phyloP scores from a whole-genome alignment of 2,888 invertebrate genomes.

The Monochamus alternatus region DNA sequence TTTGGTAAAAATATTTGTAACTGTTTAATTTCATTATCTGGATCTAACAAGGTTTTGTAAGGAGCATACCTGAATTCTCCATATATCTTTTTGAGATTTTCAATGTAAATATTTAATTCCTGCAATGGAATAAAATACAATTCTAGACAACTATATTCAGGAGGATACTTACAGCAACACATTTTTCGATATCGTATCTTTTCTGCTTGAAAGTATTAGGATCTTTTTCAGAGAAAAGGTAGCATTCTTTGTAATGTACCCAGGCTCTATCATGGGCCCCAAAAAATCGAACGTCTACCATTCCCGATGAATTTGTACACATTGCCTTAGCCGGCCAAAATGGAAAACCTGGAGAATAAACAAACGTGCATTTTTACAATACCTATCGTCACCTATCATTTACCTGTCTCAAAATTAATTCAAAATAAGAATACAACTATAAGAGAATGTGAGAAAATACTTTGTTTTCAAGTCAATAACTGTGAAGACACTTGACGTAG shows the following conservation, averaged over 20 bases:
- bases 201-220: constrained; percentile 78
- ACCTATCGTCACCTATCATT: no score
- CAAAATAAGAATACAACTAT: no score
- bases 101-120: constrained; percentile 85
- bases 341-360: constrained; percentile 80
- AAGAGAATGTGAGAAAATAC: no score
- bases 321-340: constrained; percentile 98
- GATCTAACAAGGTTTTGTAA: constrained; percentile 80
- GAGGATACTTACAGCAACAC: constrained; percentile 73
- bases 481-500: no score
- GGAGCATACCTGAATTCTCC: constrained; percentile 84
- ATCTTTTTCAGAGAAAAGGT: constrained; percentile 84
- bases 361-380: no score
- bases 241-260: constrained; percentile 89
- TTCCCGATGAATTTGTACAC: constrained; percentile 76
- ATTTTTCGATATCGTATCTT: constrained; percentile 75
- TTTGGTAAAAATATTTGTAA: constrained; percentile 78
- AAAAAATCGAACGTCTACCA: constrained; percentile 94
- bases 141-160: background rate
- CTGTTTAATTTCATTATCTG: constrained; percentile 76
- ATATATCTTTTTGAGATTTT: constrained; percentile 81
- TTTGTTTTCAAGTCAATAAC: no score
- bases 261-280: constrained; percentile 96
- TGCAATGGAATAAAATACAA: constrained; percentile 61
- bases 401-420: no score